phyloP scores from a whole-genome alignment of 2,888 invertebrate species.

The Gibbula magus region DNA sequence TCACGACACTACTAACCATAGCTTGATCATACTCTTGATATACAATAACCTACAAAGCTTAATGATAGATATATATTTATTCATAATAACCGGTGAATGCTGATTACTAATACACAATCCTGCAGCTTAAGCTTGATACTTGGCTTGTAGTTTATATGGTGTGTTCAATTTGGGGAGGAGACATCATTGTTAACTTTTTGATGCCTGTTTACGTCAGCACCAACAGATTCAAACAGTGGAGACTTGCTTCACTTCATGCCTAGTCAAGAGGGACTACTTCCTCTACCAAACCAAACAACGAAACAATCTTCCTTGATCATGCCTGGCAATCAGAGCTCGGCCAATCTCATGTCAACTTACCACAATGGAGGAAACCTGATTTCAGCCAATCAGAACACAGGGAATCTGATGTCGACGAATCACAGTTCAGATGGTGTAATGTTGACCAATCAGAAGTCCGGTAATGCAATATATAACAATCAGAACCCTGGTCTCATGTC shows the following conservation, averaged over 20 bases:
- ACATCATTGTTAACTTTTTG: no score
- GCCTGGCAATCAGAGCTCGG: not conserved
- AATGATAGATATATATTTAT: no score
- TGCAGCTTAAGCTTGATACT: no score
- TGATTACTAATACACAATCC: no score
- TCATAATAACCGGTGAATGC: no score
- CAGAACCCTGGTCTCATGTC: not conserved
- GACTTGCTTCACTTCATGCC: not conserved
- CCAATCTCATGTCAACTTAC: not conserved
- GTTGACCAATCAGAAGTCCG: not conserved
- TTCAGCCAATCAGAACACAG: not conserved
- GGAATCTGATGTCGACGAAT: not conserved
- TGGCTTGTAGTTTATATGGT: no score
- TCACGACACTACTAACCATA: no score
- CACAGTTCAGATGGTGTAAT: not conserved
- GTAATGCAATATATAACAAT: not conserved
- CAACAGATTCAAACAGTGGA: not conserved
- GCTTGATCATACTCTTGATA: no score
- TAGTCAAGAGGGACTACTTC: not conserved
- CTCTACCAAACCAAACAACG: not conserved
- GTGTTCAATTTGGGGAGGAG: no score
- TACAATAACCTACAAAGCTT: no score
- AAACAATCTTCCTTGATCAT: not conserved
- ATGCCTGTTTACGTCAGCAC: not conserved
- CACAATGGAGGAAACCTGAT: not conserved